Evolutionary conservation across 2,888 invertebrate species (phyloP), one percentile per base, ranked within the genome.

Genomic region (Chrysomela aeneicollis): DNA sequence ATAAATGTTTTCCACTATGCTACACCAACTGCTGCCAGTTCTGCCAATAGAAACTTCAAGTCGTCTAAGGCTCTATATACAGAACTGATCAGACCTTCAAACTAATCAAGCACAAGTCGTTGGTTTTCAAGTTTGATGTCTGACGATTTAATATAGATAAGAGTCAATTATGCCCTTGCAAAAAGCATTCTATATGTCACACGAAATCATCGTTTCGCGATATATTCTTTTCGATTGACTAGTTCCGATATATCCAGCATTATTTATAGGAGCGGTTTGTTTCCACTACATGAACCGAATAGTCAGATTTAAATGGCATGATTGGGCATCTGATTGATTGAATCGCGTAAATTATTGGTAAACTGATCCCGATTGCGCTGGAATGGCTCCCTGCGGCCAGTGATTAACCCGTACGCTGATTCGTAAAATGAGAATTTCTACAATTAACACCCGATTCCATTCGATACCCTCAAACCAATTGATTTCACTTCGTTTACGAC

Each of bases 371-470:
- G 72, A 76, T 76, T 73, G 73, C 70, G 66, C 63, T 62, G 74
- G 66, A 73, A 74, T 71, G 65, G 68, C 70, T 63, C 74, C 79
- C 80, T 69, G 71, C 73, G 78, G 79, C 79, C 69, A 74, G 75
- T 77, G 76, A 81, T 81, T 80, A 80, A 79, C 77, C 73, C 70
- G 77, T 72, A 80, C 80, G 77, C 73, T 78, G 81, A 79, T 80
- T 80, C 81, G 82, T 81, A 80, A 81, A 82, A 82, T 82, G 79
- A 79, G 78, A 76, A 81, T 78, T 79, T 74, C 77, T 73, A 76
- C 76, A 78, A 79, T 79, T 78, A 79, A 76, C 77, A 73, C 72
- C 69, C 63, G 69, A 70, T 60, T 64, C 69, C 35, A 65, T 65
- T 57, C 57, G 58, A 64, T 61, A 64, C 61, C 42, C 59, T 50